phyloP scores from a whole-genome alignment of 1,140 invertebrate genomes.

The Zaprionus africanus region DNA sequence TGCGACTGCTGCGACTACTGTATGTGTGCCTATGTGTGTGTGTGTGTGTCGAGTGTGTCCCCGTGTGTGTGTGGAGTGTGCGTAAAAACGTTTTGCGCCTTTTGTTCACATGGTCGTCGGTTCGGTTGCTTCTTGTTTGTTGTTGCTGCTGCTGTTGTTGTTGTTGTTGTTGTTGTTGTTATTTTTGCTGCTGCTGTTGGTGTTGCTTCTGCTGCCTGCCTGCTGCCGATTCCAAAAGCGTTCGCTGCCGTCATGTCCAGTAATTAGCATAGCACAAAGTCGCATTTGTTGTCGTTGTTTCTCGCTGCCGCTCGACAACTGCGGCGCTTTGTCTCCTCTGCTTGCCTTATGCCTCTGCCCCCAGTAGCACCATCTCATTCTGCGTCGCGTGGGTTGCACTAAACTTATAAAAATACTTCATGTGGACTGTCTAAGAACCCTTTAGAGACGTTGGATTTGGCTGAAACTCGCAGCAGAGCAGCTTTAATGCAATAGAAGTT shows the following conservation, averaged over 20 bases:
- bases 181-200: conserved; percentile 12
- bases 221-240: conserved; percentile 54
- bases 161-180: not conserved
- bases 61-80: conserved; percentile 58
- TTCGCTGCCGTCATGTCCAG: conserved; percentile 74
- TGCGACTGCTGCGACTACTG: conserved; percentile 52
- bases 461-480: not conserved
- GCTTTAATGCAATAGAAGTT: not conserved
- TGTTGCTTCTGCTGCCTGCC: conserved; percentile 1
- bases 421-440: not conserved
- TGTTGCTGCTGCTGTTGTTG: conserved; percentile 37
- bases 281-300: conserved; percentile 48
- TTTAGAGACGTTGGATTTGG: not conserved
- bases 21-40: not conserved
- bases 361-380: too few relatives aligned
- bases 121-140: conserved; percentile 24
- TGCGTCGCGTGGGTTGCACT: conserved; percentile 11
- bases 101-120: conserved; percentile 55
- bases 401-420: not conserved
- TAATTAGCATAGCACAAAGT: conserved; percentile 77
- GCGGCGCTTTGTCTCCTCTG: conserved; percentile 61
- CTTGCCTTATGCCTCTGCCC: not conserved
- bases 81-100: conserved; percentile 71
- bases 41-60: conserved; percentile 2
- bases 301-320: conserved; percentile 56